These are phyloP conservation scores for Mionectes macconnelli DNA, from an alignment of 2,113 vertebrate genomes.

Conservation along the genomic window DNA sequence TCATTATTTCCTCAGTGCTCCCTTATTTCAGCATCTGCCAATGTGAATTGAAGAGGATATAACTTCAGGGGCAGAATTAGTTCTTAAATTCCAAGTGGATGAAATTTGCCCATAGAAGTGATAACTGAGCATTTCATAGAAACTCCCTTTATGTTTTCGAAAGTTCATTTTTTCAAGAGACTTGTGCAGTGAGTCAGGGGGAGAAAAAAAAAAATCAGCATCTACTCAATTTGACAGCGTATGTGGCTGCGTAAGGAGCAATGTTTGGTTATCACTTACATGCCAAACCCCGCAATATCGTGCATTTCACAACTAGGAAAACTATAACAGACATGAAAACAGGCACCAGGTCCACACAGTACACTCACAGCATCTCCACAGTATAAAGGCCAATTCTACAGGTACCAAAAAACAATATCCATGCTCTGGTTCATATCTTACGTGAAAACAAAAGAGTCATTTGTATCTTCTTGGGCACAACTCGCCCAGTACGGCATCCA, in stretches of 20 bases:
- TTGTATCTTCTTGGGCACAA: neutral
- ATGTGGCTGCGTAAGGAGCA: neutral
- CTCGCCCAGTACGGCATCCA: neutral
- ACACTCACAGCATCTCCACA: neutral
- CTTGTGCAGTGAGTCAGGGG: neutral
- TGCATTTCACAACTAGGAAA: neutral
- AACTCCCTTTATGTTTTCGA: neutral
- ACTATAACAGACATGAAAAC: neutral
- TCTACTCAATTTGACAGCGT: neutral
- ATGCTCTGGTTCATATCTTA: too few relatives aligned
- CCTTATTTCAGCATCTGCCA: constrained; percentile 63
- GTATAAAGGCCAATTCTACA: neutral
- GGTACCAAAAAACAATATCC: neutral
- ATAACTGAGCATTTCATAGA: neutral
- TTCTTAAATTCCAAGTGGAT: constrained; percentile 41
- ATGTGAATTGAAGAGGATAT: constrained; percentile 25
- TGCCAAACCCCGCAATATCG: neutral
- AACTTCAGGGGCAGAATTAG: constrained; percentile 56
- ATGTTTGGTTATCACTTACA: neutral
- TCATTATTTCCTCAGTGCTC: constrained; percentile 37
- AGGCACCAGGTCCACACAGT: neutral
- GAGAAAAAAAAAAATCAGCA: neutral
- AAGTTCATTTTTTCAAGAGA: constrained; percentile 32
- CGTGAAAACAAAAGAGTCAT: neutral
- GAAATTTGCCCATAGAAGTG: constrained; percentile 26